Base-by-base conservation (phyloP, 2,888 invertebrate species). In the Eudemis profundana region DNA sequence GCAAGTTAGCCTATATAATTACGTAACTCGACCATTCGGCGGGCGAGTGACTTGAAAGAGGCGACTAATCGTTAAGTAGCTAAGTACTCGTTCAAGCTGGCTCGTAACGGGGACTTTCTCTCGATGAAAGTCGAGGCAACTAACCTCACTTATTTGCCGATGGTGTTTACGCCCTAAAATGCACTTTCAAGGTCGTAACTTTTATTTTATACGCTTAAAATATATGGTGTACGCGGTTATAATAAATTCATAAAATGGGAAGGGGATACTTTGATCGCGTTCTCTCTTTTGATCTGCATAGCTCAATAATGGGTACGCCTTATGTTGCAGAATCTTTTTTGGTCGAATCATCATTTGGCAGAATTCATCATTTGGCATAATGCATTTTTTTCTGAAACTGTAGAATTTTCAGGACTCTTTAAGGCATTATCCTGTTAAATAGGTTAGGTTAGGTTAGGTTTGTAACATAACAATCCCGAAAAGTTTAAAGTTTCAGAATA, bases 41-140 rank as follows among this genome's bases (percentile, higher is more conserved):
- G 66, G 68, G 66, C 66, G 72, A 63, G 67, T 66, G 66, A 59
- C 53, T 61, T 62, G 68, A 57, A 69, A 66, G 69, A 71, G 68
- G 69, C 60, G 64, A 68, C 72, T 77, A 74, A 75, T 75, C 72
- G 70, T 56, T 23, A 66, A 63, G 70, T 66, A 50, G 64, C 19
- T 17, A 47, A 36, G 46, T 60, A 65, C 63, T 67, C 69, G 72
- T 72, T 71, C 67, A 71, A 73, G 71, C 69, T 70, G 70, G 69
- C 69, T 69, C 69, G 75, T 74, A 77, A 77, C 81, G 84, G 81
- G 62, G 78, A 89, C 89, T 90, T 90, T 91, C 90, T 84, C 89
- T 85, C 86, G 85, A 89, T 85, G 90, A 89, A 91, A 91, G 90
- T 88, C 84, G 76, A 74, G 50, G 64, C 57, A 33, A 42, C 46